phyloP scores from a whole-genome alignment of 2,888 invertebrate genomes.

The Coelopa pilipes region DNA sequence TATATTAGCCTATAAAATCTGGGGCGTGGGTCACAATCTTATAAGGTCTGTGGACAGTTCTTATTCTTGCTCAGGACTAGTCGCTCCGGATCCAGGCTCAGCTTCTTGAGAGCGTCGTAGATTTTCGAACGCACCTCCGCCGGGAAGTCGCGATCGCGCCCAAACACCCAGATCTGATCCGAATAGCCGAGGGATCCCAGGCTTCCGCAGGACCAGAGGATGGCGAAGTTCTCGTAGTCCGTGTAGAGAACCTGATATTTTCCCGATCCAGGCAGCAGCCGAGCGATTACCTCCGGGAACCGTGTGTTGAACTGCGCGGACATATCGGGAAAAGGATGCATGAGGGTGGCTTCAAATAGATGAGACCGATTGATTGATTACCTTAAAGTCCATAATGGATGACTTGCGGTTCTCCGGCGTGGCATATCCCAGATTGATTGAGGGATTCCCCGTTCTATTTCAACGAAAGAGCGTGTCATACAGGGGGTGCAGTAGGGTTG shows the following conservation, averaged over 20 bases:
- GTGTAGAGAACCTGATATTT: conserved; percentile 78
- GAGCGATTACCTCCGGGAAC: conserved; percentile 75
- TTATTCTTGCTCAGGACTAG: conserved; percentile 77
- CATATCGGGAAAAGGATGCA: background rate
- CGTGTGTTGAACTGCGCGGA: conserved; percentile 70
- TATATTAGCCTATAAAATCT: conserved; percentile 13
- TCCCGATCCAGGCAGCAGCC: conserved; percentile 78
- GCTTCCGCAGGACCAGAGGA: conserved; percentile 80
- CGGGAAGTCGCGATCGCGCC: conserved; percentile 74
- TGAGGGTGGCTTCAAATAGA: background rate
- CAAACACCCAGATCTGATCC: conserved; percentile 81
- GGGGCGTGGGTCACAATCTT: conserved; percentile 8
- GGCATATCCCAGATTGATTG: conserved; percentile 73
- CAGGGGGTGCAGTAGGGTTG: background rate
- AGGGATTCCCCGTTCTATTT: conserved; percentile 72
- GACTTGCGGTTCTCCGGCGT: conserved; percentile 71
- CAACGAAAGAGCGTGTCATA: background rate
- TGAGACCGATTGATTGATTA: conserved; percentile 42
- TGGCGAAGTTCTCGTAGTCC: conserved; percentile 78
- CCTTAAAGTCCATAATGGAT: conserved; percentile 68
- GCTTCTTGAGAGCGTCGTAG: conserved; percentile 72
- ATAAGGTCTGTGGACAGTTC: conserved; percentile 69
- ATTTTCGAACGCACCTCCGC: conserved; percentile 74
- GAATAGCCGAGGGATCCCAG: conserved; percentile 68
- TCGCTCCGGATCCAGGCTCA: conserved; percentile 76